Evolutionary conservation across 2,888 invertebrate species (phyloP).

Genomic region (Nomada flava): DNA sequence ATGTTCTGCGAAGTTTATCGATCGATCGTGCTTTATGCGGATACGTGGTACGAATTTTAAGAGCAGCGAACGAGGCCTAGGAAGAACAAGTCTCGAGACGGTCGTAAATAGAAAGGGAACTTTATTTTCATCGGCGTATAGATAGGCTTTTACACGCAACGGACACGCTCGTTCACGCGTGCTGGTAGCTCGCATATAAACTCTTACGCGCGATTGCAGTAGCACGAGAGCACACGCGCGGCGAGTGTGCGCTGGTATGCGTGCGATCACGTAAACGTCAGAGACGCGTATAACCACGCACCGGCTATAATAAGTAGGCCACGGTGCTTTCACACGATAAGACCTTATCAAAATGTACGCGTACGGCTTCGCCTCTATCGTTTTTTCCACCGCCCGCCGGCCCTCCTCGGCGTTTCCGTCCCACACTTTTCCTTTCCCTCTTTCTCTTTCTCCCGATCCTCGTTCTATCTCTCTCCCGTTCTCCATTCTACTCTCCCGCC

Average conservation of each 20-base stretch:
- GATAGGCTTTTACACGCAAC: conserved; percentile 19
- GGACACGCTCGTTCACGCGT: conserved; percentile 45
- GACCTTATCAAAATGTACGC: conserved; percentile 80
- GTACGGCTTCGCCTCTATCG: conserved; percentile 60
- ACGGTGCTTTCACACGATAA: conserved; percentile 84
- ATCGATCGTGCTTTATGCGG: too few relatives aligned
- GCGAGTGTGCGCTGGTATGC: conserved; percentile 9
- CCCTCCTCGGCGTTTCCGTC: conserved; percentile 30
- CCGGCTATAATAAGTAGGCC: conserved; percentile 81
- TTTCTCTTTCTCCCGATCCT: background rate
- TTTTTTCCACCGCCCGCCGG: conserved; percentile 37
- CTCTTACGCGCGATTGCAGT: conserved; percentile 50
- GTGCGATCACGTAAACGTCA: conserved; percentile 62
- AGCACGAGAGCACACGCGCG: conserved; percentile 22
- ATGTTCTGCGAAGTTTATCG: too few relatives aligned
- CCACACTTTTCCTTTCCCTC: conserved; percentile 20
- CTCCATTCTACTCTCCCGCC: background rate
- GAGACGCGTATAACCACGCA: conserved; percentile 63
- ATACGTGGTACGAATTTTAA: background rate
- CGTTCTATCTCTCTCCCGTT: too few relatives aligned
- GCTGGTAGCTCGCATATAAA: conserved; percentile 39
- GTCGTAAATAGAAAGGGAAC: conserved; percentile 32
- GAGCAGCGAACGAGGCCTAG: background rate
- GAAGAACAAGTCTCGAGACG: conserved; percentile 27
- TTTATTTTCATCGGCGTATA: conserved; percentile 31